Percentiles rank a stretch among this genome's conserved stretches.
Conservation (phyloP, 1,140 invertebrate species). For the Choristoneura fumiferana region DNA sequence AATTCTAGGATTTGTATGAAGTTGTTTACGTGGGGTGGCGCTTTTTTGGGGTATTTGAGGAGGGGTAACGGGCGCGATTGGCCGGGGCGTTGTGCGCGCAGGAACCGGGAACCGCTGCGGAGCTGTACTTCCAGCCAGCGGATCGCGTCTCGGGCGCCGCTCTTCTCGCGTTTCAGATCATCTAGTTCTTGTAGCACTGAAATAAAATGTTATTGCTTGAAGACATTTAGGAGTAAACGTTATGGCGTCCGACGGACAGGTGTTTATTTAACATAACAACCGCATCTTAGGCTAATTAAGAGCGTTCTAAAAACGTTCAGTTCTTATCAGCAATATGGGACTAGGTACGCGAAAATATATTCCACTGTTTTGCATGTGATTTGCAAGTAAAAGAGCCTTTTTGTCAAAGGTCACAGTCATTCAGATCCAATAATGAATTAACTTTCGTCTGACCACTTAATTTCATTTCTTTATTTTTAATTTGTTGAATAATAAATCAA, state of each 20-base stretch:
- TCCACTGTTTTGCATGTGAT: no score
- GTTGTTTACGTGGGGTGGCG: constrained; percentile 60
- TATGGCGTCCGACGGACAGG: constrained; percentile 34
- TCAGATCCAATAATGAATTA: no score
- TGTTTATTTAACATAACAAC: neutral
- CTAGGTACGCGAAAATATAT: no score
- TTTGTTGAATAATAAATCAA: no score
- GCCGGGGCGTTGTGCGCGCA: constrained; percentile 88
- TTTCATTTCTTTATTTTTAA: no score
- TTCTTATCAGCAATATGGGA: no score
- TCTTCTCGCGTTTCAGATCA: constrained; percentile 88
- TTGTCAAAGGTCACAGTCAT: no score
- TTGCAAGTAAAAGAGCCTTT: no score
- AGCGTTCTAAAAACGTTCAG: no score
- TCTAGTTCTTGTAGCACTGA: constrained; percentile 92
- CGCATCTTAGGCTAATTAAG: no score
- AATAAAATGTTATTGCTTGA: constrained; percentile 47
- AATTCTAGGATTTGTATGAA: constrained; percentile 76
- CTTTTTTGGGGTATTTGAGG: constrained; percentile 85
- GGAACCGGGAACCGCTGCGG: constrained; percentile 87
- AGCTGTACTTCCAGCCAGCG: constrained; percentile 94
- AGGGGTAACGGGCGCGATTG: constrained; percentile 86
- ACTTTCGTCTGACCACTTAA: no score
- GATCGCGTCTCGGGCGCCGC: constrained; percentile 91
- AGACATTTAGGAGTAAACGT: constrained; percentile 43